A percentile compares a stretch with the other conserved stretches of the same genome.
Evolutionary conservation across 2,113 vertebrate genomes (phyloP).

Genomic region (Vulpes lagopus): DNA sequence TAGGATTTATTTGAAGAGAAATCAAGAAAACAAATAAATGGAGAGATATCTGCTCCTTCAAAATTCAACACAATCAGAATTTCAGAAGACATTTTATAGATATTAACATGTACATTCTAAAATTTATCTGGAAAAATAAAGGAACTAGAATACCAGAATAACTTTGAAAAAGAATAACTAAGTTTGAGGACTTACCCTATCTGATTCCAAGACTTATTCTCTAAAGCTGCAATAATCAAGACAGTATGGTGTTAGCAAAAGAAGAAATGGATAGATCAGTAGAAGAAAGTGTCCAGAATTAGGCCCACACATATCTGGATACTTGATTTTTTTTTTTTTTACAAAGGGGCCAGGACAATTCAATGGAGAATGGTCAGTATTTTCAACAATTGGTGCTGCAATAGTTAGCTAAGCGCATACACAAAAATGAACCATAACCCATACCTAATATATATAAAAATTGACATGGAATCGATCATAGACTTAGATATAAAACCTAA

Average conservation of each 20-base stretch:
- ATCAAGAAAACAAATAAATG: neutral
- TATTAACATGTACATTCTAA: neutral
- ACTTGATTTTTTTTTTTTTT: neutral
- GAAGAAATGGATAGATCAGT: neutral
- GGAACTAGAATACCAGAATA: neutral
- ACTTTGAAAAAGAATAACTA: neutral
- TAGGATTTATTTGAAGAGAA: neutral
- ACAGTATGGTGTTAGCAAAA: neutral
- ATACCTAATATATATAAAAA: neutral
- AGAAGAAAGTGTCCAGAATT: neutral
- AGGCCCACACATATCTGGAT: neutral
- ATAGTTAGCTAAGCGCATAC: neutral
- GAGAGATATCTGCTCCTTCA: neutral
- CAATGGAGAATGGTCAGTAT: neutral
- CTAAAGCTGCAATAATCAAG: neutral
- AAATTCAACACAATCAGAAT: neutral
- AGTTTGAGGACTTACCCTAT: neutral
- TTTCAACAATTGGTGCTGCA: neutral
- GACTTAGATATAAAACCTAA: neutral
- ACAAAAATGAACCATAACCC: neutral
- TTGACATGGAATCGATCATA: neutral
- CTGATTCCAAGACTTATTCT: neutral
- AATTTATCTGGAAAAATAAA: neutral
- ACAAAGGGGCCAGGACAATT: neutral
- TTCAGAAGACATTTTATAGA: neutral